Base-by-base conservation (phyloP, 1,140 invertebrate genomes). In the Colletes latitarsis region DNA sequence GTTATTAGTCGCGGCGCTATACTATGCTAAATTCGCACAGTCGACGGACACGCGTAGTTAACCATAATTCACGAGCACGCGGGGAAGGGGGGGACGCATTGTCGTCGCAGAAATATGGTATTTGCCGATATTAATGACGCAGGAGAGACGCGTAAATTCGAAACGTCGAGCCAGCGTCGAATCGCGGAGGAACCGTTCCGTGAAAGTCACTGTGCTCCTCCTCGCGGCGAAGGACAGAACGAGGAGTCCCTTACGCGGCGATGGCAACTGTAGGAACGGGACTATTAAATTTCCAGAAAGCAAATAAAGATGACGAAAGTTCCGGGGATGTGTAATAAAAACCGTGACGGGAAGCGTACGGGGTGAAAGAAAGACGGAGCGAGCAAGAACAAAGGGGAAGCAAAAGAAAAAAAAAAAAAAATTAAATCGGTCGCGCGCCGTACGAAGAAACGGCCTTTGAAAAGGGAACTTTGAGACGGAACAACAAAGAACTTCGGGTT, bases 391-490 rank as follows among this genome's bases (percentile, higher is more conserved):
- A 15, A 73, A 10, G 14, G 9, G 41, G 4, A 6, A 15, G 9
- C 0, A 5, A 17, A 43, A 58, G 67, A 53, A 30, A 58, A 9
- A 12, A 30, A 46, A 46, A 67, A 82, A 84, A 71, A 67, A 73
- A 74, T 66, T 19, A 67, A 80, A 80, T 75, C 63, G 52, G 41
- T 43, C 64, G 39, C 17, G 15, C 49, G 62, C 30, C 46, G 57
- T 43, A 64, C 15, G 67, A 77, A 77, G 76, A 71, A 71, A 62
- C 67, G 67, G 17, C n/a, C 30, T 17, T 49, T 85, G 83, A 81
- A 81, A 84, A 82, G 84, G 79, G 81, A 77, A 85, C 82, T 84
- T 81, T 81, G 87, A 88, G 86, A 87, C 82, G 77, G 76, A 79
- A 85, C 84, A 87, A 87, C 83, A 86, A 69, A 72, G 64, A 78